phyloP scores from a whole-genome alignment of 2,797 vertebrate genomes.

The Hydrolagus colliei region DNA sequence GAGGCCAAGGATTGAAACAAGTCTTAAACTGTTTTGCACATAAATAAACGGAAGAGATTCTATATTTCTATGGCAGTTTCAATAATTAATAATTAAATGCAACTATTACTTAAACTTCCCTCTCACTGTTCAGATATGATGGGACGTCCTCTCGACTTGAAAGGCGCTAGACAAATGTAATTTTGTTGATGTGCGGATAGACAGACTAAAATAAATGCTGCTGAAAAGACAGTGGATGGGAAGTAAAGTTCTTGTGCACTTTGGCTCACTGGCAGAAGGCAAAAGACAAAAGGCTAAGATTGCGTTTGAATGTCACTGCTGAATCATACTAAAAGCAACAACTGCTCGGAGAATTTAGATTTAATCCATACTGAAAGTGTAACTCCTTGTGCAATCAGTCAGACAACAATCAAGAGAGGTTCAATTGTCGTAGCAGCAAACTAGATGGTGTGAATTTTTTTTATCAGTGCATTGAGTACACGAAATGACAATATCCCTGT shows the following conservation, averaged over 20 bases:
- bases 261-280: background rate
- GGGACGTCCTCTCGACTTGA: too few species aligned
- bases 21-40: background rate
- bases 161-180: too few species aligned
- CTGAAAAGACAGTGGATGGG: background rate
- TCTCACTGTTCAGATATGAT: slow-evolving; percentile 10
- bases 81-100: background rate
- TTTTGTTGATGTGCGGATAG: too few species aligned
- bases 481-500: too few species aligned
- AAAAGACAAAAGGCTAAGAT: background rate
- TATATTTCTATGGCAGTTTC: background rate
- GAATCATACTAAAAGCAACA: background rate
- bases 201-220: too few species aligned
- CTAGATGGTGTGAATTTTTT: too few species aligned
- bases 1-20: background rate
- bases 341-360: too few species aligned
- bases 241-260: background rate
- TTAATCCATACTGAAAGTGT: background rate
- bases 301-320: background rate
- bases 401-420: too few species aligned
- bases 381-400: background rate
- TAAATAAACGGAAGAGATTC: background rate
- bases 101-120: background rate
- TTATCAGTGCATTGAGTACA: too few species aligned
- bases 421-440: too few species aligned